Evolutionary conservation across 2,888 invertebrate genomes (phyloP), one percentile per base, ranked within the genome.

Genomic region (Diarsia mendica): DNA sequence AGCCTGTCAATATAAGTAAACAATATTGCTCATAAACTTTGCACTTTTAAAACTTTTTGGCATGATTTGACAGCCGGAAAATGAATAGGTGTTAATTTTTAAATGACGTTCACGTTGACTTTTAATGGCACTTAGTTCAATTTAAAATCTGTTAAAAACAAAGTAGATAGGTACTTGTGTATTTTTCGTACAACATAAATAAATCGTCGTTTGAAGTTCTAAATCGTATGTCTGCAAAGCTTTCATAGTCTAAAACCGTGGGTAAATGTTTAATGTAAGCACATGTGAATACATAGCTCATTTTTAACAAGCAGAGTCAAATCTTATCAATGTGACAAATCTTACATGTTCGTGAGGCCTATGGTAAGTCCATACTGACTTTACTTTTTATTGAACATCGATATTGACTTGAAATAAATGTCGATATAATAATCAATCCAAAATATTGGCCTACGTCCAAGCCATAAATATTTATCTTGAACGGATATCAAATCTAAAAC

Each of bases 391-490:
- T 80, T 82, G 74, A 83, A 84, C 67, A 72, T 77, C 76, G 77
- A 79, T 88, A 79, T 87, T 83, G 79, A 78, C 79, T 86, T 72
- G 75, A 86, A 87, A 89, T 89, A 87, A 83, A 88, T 85, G 87
- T 84, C 79, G 79, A 84, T 63, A 46, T 63, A 63, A 15, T 87
- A 85, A 83, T 85, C 79, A 80, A 86, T 87, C 80, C 73, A 85
- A 86, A 87, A 88, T 87, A 81, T 89, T 91, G 91, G 91, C 89
- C 68, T 72, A 67, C 63, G 61, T 78, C 89, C 90, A 90, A 85
- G 83, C 80, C 83, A 86, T 87, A 89, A 87, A 88, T 87, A 88
- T 87, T 87, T 85, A 80, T 88, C 82, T 88, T 85, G 85, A 85
- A 85, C 66, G 51, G 64, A 60, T 74, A 75, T 87, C 80, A 82